These are phyloP conservation scores for Desmophyllum pertusum DNA, from an alignment of 92 coral and sea anemone species.

Conservation along the genomic window DNA sequence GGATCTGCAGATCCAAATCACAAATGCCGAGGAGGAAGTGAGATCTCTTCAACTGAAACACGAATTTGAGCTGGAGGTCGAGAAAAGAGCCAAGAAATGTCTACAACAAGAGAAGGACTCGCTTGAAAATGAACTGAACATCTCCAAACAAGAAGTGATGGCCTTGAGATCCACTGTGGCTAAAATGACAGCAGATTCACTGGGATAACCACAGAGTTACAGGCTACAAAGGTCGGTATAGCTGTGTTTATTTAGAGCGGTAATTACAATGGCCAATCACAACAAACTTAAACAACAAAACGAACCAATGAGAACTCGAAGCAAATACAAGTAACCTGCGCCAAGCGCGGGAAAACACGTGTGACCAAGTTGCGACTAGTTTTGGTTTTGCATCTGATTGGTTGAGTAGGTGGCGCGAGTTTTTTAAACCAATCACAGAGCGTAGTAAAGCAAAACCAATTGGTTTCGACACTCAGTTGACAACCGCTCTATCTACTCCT, in stretches of 20 bases:
- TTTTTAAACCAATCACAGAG: no score
- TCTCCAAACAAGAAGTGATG: constrained; percentile 72
- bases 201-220: constrained; percentile 87
- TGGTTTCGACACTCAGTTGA: no score
- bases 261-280: no score
- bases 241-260: background rate
- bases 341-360: no score
- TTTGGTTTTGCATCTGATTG: no score
- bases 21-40: constrained; percentile 61
- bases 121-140: constrained; percentile 65
- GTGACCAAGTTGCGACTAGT: no score
- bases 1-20: constrained; percentile 68
- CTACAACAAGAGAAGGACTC: constrained; percentile 66
- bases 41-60: constrained; percentile 68
- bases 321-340: no score
- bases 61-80: constrained; percentile 86
- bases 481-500: background rate
- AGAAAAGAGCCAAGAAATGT: constrained; percentile 62
- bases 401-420: no score
- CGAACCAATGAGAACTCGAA: no score
- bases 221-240: constrained; percentile 84
- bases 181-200: constrained; percentile 81
- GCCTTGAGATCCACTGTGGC: constrained; percentile 77
- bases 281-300: no score
- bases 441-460: no score